phyloP scores from a whole-genome alignment of 1,140 invertebrate species.

The Caenorhabditis latens region DNA sequence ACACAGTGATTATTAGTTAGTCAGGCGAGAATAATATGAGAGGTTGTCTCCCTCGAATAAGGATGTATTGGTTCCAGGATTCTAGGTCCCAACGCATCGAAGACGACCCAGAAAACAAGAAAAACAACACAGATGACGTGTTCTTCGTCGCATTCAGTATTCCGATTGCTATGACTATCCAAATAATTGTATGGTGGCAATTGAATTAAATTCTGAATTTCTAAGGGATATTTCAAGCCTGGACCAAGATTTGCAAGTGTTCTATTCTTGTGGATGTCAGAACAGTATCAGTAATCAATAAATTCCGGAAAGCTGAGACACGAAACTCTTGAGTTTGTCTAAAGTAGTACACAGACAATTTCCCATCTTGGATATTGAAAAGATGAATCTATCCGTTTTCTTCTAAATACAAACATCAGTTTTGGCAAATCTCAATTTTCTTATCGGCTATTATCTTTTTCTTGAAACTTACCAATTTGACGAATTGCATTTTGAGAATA shows the following conservation, averaged over 20 bases:
- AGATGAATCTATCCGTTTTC: too few species aligned
- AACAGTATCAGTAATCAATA: too few species aligned
- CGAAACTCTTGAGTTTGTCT: too few species aligned
- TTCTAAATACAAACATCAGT: too few species aligned
- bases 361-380: too few species aligned
- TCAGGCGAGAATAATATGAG: constrained; percentile 30
- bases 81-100: background rate
- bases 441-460: background rate
- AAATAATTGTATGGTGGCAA: background rate
- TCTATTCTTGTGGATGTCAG: too few species aligned
- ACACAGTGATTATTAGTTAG: constrained; percentile 50
- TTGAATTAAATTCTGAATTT: background rate
- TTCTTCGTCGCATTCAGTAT: background rate
- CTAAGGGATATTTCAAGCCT: background rate
- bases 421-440: background rate
- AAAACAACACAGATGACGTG: constrained; percentile 1
- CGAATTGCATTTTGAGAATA: constrained; percentile 19
- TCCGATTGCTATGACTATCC: constrained; percentile 11
- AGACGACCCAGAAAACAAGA: background rate
- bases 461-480: constrained; percentile 2
- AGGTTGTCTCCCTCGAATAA: background rate
- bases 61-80: constrained; percentile 6
- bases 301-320: too few species aligned
- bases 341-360: too few species aligned
- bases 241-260: too few species aligned